phyloP scores from a whole-genome alignment of 2,888 invertebrate genomes.

The Nycteola revayana region DNA sequence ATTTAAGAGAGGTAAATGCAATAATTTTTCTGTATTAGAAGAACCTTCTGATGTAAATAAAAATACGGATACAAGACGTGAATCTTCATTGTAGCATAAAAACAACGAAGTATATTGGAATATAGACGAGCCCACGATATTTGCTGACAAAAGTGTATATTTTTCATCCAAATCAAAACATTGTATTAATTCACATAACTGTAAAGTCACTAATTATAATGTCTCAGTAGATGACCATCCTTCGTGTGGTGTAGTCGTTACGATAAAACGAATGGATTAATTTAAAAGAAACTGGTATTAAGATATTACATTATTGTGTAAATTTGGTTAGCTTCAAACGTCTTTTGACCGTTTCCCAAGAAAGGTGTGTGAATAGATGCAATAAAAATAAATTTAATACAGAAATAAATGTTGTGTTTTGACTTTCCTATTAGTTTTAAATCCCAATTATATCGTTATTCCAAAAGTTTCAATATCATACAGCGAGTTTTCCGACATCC shows the following conservation, averaged over 20 bases:
- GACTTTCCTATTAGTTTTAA: no score
- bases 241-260: slow-evolving; percentile 16
- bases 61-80: slow-evolving; percentile 51
- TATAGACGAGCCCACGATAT: slow-evolving; percentile 25
- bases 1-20: slow-evolving; percentile 75
- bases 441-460: no score
- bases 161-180: slow-evolving; percentile 16
- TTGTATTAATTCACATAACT: slow-evolving; percentile 12
- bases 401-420: slow-evolving; percentile 57
- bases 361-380: slow-evolving; percentile 84
- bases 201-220: slow-evolving; percentile 15
- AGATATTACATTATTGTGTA: slow-evolving; percentile 31
- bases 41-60: slow-evolving; percentile 67
- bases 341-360: slow-evolving; percentile 65
- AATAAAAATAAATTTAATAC: slow-evolving; percentile 78
- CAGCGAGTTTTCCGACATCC: no score
- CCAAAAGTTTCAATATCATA: no score
- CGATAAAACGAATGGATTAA: slow-evolving; percentile 22
- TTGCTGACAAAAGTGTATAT: slow-evolving; percentile 22
- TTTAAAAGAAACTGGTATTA: slow-evolving; percentile 28
- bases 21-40: slow-evolving; percentile 78
- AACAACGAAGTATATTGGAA: slow-evolving; percentile 47
- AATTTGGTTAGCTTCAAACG: slow-evolving; percentile 60
- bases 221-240: slow-evolving; percentile 17
- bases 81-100: slow-evolving; percentile 43